These are phyloP conservation scores for Gryon sp. DNA, from an alignment of 1,140 invertebrate species.

Conservation along the genomic window DNA sequence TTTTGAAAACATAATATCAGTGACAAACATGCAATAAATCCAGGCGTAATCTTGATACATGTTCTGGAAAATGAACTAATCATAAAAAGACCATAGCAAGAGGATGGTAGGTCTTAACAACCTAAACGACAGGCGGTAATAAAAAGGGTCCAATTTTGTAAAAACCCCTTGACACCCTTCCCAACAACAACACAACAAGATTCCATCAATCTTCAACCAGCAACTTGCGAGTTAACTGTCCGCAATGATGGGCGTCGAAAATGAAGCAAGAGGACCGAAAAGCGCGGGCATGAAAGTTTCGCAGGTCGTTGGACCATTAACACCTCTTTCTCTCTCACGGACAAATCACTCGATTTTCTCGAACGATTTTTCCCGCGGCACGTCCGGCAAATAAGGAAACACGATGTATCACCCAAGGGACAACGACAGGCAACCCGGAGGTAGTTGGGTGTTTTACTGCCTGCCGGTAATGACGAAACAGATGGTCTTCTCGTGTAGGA, in stretches of 20 bases:
- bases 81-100: no score
- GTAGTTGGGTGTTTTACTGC: constrained; percentile 75
- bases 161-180: constrained; percentile 14
- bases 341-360: constrained; percentile 80
- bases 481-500: constrained; percentile 76
- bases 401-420: constrained; percentile 80
- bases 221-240: constrained; percentile 26
- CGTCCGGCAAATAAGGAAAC: constrained; percentile 79
- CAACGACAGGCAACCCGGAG: constrained; percentile 66
- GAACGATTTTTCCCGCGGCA: constrained; percentile 78
- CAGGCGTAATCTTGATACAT: no score
- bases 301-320: constrained; percentile 71
- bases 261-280: constrained; percentile 23
- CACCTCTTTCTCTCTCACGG: constrained; percentile 77
- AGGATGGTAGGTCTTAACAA: background rate
- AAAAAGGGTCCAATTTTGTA: constrained; percentile 16
- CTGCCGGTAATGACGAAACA: constrained; percentile 79
- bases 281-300: constrained; percentile 23
- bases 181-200: constrained; percentile 8
- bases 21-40: no score
- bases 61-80: no score
- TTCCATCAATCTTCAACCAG: constrained; percentile 32
- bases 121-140: constrained; percentile 7
- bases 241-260: constrained; percentile 36
- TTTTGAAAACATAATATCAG: no score